Evolutionary conservation across 2,888 invertebrate genomes (phyloP), one percentile per base, ranked within the genome.

Genomic region (Stenolophus ochropezus): DNA sequence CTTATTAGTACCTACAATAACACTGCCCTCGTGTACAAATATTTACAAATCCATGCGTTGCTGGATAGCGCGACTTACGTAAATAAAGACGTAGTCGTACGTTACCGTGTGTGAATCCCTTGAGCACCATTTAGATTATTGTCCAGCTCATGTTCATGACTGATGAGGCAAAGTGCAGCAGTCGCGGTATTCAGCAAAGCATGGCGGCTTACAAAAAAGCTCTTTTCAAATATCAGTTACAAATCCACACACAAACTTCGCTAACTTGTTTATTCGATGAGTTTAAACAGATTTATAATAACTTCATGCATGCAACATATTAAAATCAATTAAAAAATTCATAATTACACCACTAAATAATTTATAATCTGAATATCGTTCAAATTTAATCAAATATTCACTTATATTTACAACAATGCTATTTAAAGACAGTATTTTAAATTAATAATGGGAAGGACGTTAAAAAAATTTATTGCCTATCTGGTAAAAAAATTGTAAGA

Each of bases 1-100:
- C 65, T 81, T 81, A 81, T 81, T 81, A 75, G 74, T 75, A 75
- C 81, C 81, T 81, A 81, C 81, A 81, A 75, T 81, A 81, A 81
- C 74, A 81, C 81, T 81, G 75, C 65, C 81, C 75, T 81, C 65
- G 75, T 81, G 65, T 81, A 81, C 75, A 81, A 73, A 81, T 81
- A 81, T 81, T 74, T 81, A 81, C 81, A 81, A 23, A 20, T 71
- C 79, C 79, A 79, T 42, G 56, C 79, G 33, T 27, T 80, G 58
- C 73, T 73, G 80, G 47, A 73, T 73, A 80, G 33, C 58, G 14
- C 80, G 58, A 73, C 58, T 25, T 61, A n/a, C 2, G 33, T 69
- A 76, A 53, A 27, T 14, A 51, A 75, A 5, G 27, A 77, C 65
- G 49, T 61, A 42, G n/a, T n/a, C 33, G 33, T 42, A 42, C 33